Evolutionary conservation across 2,113 vertebrate species (phyloP).

Genomic region (Larimichthys polyactis): DNA sequence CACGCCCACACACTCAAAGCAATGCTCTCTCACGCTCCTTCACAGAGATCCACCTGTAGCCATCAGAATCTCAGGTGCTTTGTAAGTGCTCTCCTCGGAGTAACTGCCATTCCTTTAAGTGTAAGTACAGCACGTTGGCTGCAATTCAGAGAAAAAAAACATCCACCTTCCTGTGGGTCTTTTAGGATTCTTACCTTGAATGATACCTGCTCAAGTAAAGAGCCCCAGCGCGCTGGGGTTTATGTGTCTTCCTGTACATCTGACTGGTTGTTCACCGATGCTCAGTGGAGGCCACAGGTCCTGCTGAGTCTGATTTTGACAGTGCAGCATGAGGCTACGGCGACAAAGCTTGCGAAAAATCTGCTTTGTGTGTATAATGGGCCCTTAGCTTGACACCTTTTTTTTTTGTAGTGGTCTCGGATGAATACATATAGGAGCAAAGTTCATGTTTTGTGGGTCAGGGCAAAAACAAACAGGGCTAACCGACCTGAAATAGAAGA

Average conservation of each 20-base stretch:
- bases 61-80: constrained; percentile 51
- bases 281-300: constrained; percentile 49
- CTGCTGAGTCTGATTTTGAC: constrained; percentile 64
- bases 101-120: constrained; percentile 58
- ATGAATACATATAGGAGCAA: constrained; percentile 26
- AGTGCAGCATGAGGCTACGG: constrained; percentile 40
- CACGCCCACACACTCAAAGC: constrained; percentile 43
- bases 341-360: constrained; percentile 46
- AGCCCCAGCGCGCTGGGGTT: constrained; percentile 35
- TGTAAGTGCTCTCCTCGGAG: constrained; percentile 63
- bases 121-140: constrained; percentile 44
- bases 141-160: constrained; percentile 58
- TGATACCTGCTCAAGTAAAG: constrained; percentile 63
- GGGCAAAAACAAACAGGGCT: constrained; percentile 18
- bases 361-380: constrained; percentile 46
- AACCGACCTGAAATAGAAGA: constrained; percentile 30
- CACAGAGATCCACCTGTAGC: constrained; percentile 36
- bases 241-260: constrained; percentile 48
- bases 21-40: constrained; percentile 26
- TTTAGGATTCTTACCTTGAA: constrained; percentile 60
- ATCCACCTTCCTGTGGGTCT: constrained; percentile 58
- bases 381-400: constrained; percentile 39
- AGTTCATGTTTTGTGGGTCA: constrained; percentile 37
- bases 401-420: background rate
- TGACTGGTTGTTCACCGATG: constrained; percentile 61